Evolutionary conservation across 2,888 invertebrate species (phyloP).

Genomic region (Drosophila nigricruria): DNA sequence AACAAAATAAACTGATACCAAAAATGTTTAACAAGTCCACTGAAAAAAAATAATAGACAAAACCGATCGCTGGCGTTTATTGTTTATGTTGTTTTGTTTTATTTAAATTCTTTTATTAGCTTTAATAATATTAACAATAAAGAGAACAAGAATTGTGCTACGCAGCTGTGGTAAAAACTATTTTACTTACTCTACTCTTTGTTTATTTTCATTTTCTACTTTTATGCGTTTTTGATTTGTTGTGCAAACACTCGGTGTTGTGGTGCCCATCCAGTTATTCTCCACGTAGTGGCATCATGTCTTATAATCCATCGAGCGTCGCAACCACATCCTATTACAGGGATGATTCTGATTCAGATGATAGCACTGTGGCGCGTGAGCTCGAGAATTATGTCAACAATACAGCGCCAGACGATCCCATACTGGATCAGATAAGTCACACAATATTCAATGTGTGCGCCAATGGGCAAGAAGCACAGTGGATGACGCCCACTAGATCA

Average conservation of each 20-base stretch:
- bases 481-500: conserved; percentile 39
- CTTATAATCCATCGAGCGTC: conserved; percentile 49
- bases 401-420: conserved; percentile 57
- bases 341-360: conserved; percentile 75
- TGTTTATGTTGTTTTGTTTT: conserved; percentile 11
- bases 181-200: conserved; percentile 59
- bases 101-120: conserved; percentile 11
- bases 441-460: conserved; percentile 37
- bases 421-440: conserved; percentile 53
- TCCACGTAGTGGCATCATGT: conserved; percentile 42
- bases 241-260: conserved; percentile 44
- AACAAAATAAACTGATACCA: conserved; percentile 17
- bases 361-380: conserved; percentile 50
- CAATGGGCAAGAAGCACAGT: conserved; percentile 28
- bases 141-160: conserved; percentile 8
- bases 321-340: conserved; percentile 38
- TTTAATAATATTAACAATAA: conserved; percentile 11
- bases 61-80: conserved; percentile 12
- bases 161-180: conserved; percentile 25
- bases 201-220: conserved; percentile 71
- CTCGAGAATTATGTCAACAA: conserved; percentile 43
- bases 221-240: conserved; percentile 51
- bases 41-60: conserved; percentile 2
- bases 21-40: conserved; percentile 11
- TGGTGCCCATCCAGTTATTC: conserved; percentile 54